A percentile compares a stretch with the other conserved stretches of the same genome.
Evolutionary conservation across 1,140 invertebrate species (phyloP).

Genomic region (Drosophila ananassae): DNA sequence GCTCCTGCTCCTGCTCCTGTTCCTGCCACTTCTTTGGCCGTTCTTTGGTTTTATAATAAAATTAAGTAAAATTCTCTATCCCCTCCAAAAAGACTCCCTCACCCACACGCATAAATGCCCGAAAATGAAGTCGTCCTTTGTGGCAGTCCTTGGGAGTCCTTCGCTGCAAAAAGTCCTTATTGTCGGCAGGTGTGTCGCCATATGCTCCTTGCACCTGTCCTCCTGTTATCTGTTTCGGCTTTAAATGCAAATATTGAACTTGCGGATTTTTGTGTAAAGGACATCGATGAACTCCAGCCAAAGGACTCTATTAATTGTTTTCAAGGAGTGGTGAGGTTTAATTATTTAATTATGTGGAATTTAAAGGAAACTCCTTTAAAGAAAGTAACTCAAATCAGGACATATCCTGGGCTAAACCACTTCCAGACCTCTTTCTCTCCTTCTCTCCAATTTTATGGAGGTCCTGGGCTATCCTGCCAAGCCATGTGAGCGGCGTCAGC

Average conservation of each 20-base stretch:
- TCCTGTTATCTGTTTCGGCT: neutral
- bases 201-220: slow-evolving; percentile 25
- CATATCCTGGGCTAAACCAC: slow-evolving; percentile 26
- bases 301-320: slow-evolving; percentile 27
- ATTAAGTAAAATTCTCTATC: slow-evolving; percentile 65
- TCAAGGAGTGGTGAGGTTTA: neutral
- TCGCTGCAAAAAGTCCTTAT: slow-evolving; percentile 13
- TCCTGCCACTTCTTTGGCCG: neutral
- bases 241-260: slow-evolving; percentile 43
- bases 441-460: neutral
- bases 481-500: slow-evolving; percentile 6
- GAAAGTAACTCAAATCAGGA: neutral
- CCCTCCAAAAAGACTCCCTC: slow-evolving; percentile 7
- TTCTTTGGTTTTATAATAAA: slow-evolving; percentile 70
- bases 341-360: neutral
- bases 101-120: neutral
- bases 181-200: slow-evolving; percentile 16
- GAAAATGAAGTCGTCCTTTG: slow-evolving; percentile 22
- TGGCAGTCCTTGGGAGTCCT: slow-evolving; percentile 16
- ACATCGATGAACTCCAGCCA: slow-evolving; percentile 16
- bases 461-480: neutral
- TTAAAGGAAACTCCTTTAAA: neutral
- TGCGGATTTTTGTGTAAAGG: neutral
- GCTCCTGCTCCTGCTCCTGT: neutral
- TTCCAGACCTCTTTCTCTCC: slow-evolving; percentile 11